Evolutionary conservation across 2,888 invertebrate genomes (phyloP), one percentile per base, ranked within the genome.

Genomic region (Dryococelus australis): DNA sequence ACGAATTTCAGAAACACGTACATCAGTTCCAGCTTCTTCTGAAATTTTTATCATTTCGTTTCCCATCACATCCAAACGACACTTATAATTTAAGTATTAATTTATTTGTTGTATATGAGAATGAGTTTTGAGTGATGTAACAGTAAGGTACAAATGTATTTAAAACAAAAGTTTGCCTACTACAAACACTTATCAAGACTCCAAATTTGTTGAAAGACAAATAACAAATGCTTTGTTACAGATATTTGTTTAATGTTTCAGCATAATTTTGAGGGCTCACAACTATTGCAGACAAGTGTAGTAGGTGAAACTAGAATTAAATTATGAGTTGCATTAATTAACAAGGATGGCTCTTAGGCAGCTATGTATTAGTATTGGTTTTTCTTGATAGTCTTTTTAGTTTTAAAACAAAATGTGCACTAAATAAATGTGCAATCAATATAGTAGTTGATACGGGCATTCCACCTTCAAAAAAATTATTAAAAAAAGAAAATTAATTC

Each of bases 41-140:
- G n/a, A n/a, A 65, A 65, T 16, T 20, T 16, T 65, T 65, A n/a
- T 65, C 65, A 65, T 65, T 35, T 65, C 2, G 65, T 65, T 65
- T 65, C 16, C 65, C 65, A 65, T 65, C 65, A 65, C 65, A 65
- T 65, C 65, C n/a, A 65, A 65, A 65, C 65, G n/a, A 65, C 8
- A n/a, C 65, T 65, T 20, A 65, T 65, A 24, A 65, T 65, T 65
- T 65, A 65, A 65, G 65, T 65, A 24, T 65, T 65, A 65, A 65
- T 65, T 65, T 65, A 65, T 65, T 65, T 65, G 65, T 65, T 65
- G 65, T 20, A 24, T 65, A 65, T 65, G 65, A 65, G 65, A 65
- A 24, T 65, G 65, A 65, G 65, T 65, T 65, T 65, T 65, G 65
- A 65, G 16, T 65, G 65, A n/a, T n/a, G 1, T 65, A 65, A 65